Base-by-base conservation (phyloP, 2,113 vertebrate species). In the Tilapia sparmanii region DNA sequence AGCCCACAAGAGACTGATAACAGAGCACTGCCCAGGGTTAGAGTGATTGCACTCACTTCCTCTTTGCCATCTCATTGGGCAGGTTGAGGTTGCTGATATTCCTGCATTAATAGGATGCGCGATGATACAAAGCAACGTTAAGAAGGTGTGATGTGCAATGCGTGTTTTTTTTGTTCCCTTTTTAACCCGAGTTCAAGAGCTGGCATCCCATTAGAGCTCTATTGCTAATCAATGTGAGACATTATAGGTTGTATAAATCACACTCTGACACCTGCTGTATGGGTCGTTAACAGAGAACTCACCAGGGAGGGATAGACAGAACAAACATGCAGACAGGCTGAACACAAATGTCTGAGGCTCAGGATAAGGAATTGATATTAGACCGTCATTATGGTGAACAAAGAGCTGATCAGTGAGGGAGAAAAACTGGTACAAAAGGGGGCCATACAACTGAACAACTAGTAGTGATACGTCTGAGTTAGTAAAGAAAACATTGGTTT, bases 241-340 rank as follows among this genome's bases (percentile, higher is more conserved):
- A 93, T 96, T 96, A 95, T 94, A 92, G 94, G 93, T 90, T 90
- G 91, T 93, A 96, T 96, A 95, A 96, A 96, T 96, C 95, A 95
- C 91, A 87, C 86, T 84, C 90, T 93, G 95, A 95, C 94, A 95
- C 92, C 91, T 87, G 91, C 92, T 91, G 89, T 93, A 93, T 90
- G 90, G 91, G 92, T 95, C 94, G 87, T 95, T 95, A 95, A 94
- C 93, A 86, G 87, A 86, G 82, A 92, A 92, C 15, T 89, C 94
- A 90, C 93, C 33, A 35, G 94, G 94, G 94, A 95, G 66, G 19
- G 47, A 87, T 85, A 87, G 90, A 90, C 80, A 85, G 89, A 94
- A 82, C 91, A 94, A 95, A 94, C 92, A 89, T 86, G 92, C 90
- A 94, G 86, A 91, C 90, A 78, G 66, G 82, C 76, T 52, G 61